These are phyloP conservation scores for Gadus chalcogrammus DNA, from an alignment of 2,113 vertebrate genomes.

Conservation along the genomic window DNA sequence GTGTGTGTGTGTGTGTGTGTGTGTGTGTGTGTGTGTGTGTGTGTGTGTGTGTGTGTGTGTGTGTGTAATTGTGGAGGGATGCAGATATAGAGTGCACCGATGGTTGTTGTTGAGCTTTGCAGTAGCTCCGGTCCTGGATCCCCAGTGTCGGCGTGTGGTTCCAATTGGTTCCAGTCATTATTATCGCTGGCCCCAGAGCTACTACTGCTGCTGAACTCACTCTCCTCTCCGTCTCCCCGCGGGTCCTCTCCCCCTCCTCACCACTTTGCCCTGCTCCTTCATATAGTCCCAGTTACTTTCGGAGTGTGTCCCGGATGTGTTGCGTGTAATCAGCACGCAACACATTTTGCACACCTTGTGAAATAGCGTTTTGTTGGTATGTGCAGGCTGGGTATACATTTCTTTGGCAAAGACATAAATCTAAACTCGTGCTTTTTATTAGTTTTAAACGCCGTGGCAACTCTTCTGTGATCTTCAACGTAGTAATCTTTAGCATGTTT, in stretches of 20 bases:
- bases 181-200: slow-evolving; percentile 36
- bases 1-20: background rate
- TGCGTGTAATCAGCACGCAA: background rate
- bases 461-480: too few relatives aligned
- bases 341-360: background rate
- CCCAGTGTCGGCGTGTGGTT: slow-evolving; percentile 25
- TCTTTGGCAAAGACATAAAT: too few relatives aligned
- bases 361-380: background rate
- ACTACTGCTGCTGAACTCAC: slow-evolving; percentile 22
- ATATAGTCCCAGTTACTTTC: slow-evolving; percentile 16
- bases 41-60: slow-evolving; percentile 8
- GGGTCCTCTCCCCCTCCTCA: slow-evolving; percentile 27
- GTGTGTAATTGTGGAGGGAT: slow-evolving; percentile 22
- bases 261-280: slow-evolving; percentile 14
- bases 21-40: slow-evolving; percentile 7
- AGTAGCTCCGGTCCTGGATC: slow-evolving; percentile 18
- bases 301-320: slow-evolving; percentile 14
- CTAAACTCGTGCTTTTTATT: too few relatives aligned
- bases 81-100: slow-evolving; percentile 19
- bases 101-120: slow-evolving; percentile 13
- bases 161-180: slow-evolving; percentile 45
- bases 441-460: too few relatives aligned
- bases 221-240: slow-evolving; percentile 12
- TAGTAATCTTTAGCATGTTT: too few relatives aligned
- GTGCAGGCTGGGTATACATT: background rate